Evolutionary conservation across 2,888 invertebrate species (phyloP).

Genomic region (Drosophila cracens): DNA sequence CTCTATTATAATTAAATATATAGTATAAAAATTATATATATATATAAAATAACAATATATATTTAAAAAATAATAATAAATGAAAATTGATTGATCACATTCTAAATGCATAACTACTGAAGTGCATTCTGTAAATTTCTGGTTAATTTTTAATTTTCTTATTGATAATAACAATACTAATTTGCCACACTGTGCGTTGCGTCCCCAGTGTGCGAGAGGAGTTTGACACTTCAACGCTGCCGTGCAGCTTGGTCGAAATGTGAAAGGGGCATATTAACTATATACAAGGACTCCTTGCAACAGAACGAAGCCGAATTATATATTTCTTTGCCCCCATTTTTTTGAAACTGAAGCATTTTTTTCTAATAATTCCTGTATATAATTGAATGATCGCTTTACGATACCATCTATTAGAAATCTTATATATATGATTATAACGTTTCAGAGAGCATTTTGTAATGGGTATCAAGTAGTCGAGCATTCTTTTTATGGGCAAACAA

Average conservation of each 20-base stretch:
- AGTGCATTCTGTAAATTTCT: too few relatives aligned
- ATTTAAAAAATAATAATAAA: too few relatives aligned
- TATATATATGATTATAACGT: background rate
- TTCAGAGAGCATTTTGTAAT: background rate
- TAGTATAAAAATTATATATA: background rate
- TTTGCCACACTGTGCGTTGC: constrained; percentile 16
- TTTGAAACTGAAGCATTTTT: too few relatives aligned
- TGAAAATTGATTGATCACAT: too few relatives aligned
- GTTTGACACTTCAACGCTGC: constrained; percentile 65
- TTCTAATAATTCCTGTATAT: background rate
- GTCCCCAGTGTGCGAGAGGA: constrained; percentile 50
- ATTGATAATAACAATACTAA: background rate
- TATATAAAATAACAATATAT: too few relatives aligned
- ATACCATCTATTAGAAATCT: background rate
- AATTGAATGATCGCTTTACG: background rate
- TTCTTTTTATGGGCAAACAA: background rate
- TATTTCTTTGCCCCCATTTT: background rate
- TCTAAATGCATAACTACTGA: too few relatives aligned
- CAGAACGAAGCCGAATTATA: background rate
- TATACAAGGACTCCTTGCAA: background rate
- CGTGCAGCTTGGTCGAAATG: background rate
- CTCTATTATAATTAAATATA: background rate
- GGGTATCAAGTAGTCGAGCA: background rate
- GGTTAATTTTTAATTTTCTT: too few relatives aligned
- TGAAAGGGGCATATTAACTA: background rate